Evolutionary conservation across 2,113 vertebrate species (phyloP).

Genomic region (Gymnorhina tibicen): DNA sequence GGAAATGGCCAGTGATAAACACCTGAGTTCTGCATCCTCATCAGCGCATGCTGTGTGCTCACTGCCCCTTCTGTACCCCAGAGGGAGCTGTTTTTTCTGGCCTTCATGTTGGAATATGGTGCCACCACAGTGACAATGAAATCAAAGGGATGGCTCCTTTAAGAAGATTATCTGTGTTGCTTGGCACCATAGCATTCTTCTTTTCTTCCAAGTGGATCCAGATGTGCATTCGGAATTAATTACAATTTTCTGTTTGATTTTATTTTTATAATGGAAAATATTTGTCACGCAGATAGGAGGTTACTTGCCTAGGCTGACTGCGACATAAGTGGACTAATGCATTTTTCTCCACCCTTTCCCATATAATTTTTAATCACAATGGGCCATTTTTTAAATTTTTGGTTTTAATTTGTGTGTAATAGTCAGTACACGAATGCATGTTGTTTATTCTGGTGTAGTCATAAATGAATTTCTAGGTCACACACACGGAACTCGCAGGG

Average conservation of each 20-base stretch:
- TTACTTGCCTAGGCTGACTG: background rate
- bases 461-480: background rate
- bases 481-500: background rate
- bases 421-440: background rate
- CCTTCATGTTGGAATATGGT: accelerated
- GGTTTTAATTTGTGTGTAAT: background rate
- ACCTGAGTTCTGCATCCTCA: background rate
- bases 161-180: background rate
- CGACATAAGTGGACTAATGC: background rate
- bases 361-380: background rate
- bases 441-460: background rate
- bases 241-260: background rate
- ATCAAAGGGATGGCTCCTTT: background rate
- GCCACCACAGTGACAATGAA: background rate
- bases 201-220: background rate
- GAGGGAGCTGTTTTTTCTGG: background rate
- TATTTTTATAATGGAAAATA: background rate
- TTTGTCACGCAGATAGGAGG: background rate
- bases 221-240: background rate
- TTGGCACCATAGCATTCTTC: background rate
- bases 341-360: background rate
- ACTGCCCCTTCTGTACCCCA: background rate
- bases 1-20: background rate
- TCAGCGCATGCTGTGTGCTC: background rate
- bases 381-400: background rate